Evolutionary conservation across 2,797 vertebrate species (phyloP).

Genomic region (Microtus californicus): DNA sequence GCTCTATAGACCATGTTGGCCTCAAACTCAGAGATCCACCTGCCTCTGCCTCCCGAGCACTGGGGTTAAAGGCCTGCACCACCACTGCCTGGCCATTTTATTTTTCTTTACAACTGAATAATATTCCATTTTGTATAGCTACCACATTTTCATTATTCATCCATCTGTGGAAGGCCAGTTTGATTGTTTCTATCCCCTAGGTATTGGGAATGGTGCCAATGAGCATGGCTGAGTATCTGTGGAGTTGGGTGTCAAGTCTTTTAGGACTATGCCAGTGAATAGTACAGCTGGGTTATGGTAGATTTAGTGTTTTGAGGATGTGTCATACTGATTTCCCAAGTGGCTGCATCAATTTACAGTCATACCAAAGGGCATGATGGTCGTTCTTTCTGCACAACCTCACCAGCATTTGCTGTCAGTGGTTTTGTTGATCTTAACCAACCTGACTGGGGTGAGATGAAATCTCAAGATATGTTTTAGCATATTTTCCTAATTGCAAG

Average conservation of each 20-base stretch:
- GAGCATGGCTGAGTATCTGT: not conserved
- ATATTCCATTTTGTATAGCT: not conserved
- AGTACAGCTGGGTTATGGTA: not conserved
- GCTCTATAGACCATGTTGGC: too few species aligned
- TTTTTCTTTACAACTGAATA: not conserved
- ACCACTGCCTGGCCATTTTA: too few species aligned
- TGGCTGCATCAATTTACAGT: not conserved
- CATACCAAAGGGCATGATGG: not conserved
- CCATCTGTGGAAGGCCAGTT: not conserved
- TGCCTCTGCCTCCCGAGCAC: too few species aligned
- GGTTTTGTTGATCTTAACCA: not conserved
- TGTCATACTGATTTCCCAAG: not conserved
- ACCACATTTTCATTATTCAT: not conserved
- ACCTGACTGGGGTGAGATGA: not conserved
- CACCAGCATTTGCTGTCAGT: not conserved
- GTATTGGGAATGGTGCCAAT: not conserved
- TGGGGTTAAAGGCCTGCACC: too few species aligned
- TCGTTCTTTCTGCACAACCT: not conserved
- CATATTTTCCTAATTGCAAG: not conserved
- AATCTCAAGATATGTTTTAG: not conserved
- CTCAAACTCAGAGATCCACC: too few species aligned
- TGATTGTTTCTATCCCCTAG: not conserved
- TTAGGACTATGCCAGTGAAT: not conserved
- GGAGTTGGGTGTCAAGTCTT: not conserved
- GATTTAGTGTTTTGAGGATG: not conserved